phyloP scores from a whole-genome alignment of 2,113 vertebrate genomes.

The Columbina picui region DNA sequence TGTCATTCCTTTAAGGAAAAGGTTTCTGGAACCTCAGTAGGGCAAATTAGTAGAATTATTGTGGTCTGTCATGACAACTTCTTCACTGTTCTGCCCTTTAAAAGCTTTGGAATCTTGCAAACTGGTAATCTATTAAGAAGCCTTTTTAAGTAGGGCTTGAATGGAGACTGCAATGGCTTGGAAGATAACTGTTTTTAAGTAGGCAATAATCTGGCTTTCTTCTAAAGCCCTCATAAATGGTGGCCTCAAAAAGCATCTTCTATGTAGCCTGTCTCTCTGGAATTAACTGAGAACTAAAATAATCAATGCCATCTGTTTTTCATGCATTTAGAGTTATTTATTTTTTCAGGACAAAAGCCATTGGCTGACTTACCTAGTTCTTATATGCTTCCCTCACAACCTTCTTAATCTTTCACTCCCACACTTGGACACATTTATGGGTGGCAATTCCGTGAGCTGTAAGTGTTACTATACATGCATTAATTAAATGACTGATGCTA shows the following conservation, averaged over 20 bases:
- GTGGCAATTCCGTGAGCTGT: not conserved
- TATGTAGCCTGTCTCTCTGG: not conserved
- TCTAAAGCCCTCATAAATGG: not conserved
- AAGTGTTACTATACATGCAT: not conserved
- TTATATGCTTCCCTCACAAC: not conserved
- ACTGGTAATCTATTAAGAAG: constrained; percentile 19
- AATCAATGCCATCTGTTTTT: not conserved
- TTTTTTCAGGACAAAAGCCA: not conserved
- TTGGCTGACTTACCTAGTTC: not conserved
- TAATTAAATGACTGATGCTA: not conserved
- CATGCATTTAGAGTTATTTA: not conserved
- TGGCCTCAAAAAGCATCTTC: not conserved
- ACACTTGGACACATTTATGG: not conserved
- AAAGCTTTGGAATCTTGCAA: not conserved
- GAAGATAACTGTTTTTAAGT: constrained; percentile 20
- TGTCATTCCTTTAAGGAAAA: not conserved
- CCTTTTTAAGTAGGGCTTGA: constrained; percentile 13
- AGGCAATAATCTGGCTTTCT: constrained; percentile 36
- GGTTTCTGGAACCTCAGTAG: not conserved
- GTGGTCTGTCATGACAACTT: not conserved
- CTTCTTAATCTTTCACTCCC: not conserved
- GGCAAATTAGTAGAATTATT: not conserved
- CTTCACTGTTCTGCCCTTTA: not conserved
- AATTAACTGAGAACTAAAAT: not conserved
- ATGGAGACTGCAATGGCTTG: not conserved